Evolutionary conservation across 2,888 invertebrate species (phyloP).

Genomic region (Lathronympha strigana): DNA sequence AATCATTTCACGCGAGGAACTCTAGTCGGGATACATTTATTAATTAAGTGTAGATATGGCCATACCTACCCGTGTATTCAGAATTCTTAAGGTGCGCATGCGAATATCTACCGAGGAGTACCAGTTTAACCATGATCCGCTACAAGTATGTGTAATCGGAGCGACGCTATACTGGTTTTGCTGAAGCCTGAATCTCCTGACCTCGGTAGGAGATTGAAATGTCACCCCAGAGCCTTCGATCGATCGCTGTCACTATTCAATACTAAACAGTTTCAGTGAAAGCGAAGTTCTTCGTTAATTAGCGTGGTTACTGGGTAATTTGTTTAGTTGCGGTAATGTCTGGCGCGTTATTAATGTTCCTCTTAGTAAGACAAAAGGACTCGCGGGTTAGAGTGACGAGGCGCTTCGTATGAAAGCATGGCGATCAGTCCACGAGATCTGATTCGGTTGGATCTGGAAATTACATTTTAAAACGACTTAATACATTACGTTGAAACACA

Average conservation of each 20-base stretch:
- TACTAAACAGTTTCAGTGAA: slow-evolving; percentile 58
- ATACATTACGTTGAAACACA: background rate
- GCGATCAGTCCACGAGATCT: slow-evolving; percentile 6
- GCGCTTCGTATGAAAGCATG: slow-evolving; percentile 23
- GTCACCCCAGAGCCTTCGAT: slow-evolving; percentile 47
- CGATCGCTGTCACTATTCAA: slow-evolving; percentile 55
- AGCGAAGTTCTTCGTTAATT: slow-evolving; percentile 67
- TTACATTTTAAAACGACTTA: background rate
- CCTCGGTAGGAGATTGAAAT: background rate
- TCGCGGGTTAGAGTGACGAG: slow-evolving; percentile 32
- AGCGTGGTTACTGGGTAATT: slow-evolving; percentile 70
- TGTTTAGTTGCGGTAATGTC: slow-evolving; percentile 73
- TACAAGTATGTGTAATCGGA: background rate
- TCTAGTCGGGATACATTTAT: slow-evolving; percentile 56
- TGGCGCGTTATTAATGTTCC: slow-evolving; percentile 65
- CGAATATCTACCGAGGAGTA: background rate
- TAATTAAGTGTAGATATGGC: slow-evolving; percentile 54
- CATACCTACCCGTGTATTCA: slow-evolving; percentile 49
- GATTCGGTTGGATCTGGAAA: background rate
- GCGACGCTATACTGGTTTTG: background rate
- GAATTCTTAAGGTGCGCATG: background rate
- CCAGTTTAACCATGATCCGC: background rate
- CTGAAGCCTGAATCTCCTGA: background rate
- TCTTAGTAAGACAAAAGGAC: slow-evolving; percentile 66
- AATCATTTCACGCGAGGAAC: slow-evolving; percentile 56